phyloP scores from a whole-genome alignment of 2,888 invertebrate species.

The Pandemis cinnamomeana region DNA sequence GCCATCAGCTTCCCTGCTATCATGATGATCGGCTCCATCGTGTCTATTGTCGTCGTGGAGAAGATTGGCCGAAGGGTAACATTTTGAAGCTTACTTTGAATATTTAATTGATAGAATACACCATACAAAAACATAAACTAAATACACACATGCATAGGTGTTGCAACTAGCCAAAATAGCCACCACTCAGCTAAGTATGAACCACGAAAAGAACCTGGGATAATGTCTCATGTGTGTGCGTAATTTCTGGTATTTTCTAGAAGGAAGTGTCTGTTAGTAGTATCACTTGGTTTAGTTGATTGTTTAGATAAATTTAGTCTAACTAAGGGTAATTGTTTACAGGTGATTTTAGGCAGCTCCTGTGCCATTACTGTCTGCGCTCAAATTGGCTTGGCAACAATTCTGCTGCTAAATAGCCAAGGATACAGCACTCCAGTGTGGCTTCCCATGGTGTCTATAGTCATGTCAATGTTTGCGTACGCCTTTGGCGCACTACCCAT shows the following conservation, averaged over 20 bases:
- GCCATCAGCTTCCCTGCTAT: constrained; percentile 56
- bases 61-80: constrained; percentile 35
- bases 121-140: no score
- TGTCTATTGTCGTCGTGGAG: constrained; percentile 51
- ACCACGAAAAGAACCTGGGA: no score
- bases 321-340: not conserved
- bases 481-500: constrained; percentile 57
- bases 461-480: constrained; percentile 52
- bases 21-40: constrained; percentile 54
- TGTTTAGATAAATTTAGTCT: no score
- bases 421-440: constrained; percentile 53
- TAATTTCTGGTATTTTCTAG: no score
- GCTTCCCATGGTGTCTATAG: constrained; percentile 54
- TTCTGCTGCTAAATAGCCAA: constrained; percentile 47
- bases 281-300: no score
- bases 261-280: no score
- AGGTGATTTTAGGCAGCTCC: constrained; percentile 52
- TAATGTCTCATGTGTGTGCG: no score
- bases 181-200: no score
- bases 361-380: constrained; percentile 47
- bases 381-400: constrained; percentile 49
- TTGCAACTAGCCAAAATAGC: no score
- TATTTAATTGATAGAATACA: no score
- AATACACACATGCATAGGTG: no score
- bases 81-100: not conserved